These are phyloP conservation scores for Ricordea florida DNA, from an alignment of 92 coral and sea anemone genomes.

Conservation along the genomic window DNA sequence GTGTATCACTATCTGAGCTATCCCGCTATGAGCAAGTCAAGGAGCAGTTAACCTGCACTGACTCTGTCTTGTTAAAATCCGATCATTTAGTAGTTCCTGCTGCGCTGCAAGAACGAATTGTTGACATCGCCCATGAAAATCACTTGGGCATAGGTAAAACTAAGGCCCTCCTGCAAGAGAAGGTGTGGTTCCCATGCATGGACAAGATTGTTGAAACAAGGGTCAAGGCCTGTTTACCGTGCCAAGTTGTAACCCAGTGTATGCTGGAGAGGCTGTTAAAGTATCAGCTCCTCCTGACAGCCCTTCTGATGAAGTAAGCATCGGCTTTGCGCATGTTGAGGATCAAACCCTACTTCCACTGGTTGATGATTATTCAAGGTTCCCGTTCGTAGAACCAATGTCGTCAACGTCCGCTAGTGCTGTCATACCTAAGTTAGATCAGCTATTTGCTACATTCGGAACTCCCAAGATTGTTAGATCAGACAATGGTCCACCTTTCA, in stretches of 20 bases:
- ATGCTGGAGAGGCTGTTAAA: conserved; percentile 45
- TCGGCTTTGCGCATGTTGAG: conserved; percentile 39
- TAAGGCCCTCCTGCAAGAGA: too few relatives aligned
- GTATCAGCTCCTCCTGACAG: conserved; percentile 45
- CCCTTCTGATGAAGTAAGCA: conserved; percentile 53
- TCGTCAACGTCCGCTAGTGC: conserved; percentile 48
- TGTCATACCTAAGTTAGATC: conserved; percentile 33
- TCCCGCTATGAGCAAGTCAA: too few relatives aligned
- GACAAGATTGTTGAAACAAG: conserved; percentile 25
- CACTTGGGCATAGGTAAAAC: too few relatives aligned
- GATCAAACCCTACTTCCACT: conserved; percentile 33
- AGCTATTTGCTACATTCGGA: conserved; percentile 55
- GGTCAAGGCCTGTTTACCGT: conserved; percentile 37
- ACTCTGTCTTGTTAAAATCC: too few relatives aligned
- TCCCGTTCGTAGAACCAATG: conserved; percentile 58
- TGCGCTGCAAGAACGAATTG: too few relatives aligned
- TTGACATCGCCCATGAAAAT: too few relatives aligned
- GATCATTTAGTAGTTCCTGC: too few relatives aligned
- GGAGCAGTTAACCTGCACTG: too few relatives aligned
- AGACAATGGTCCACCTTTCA: conserved; percentile 75
- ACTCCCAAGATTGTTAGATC: conserved; percentile 38
- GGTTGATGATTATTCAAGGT: conserved; percentile 49
- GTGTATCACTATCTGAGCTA: too few relatives aligned
- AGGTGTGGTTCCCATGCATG: too few relatives aligned
- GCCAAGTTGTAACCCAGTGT: conserved; percentile 46